Conservation (phyloP, 92 coral and sea anemone genomes). For the Desmophyllum pertusum region DNA sequence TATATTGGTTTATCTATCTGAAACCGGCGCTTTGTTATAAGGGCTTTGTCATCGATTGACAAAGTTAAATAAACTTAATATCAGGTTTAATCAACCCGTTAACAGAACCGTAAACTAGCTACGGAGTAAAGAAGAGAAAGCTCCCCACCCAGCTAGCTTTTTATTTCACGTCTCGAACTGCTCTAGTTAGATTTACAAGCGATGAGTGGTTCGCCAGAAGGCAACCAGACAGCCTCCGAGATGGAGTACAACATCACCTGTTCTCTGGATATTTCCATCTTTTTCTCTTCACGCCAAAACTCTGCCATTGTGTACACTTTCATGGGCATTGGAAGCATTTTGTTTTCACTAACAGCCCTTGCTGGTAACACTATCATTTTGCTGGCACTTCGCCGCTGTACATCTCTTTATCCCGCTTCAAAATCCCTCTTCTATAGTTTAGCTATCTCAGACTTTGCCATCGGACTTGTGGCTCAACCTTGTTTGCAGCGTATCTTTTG, state of each 20-base stretch:
- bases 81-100: too few species aligned
- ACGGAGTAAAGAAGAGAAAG: too few species aligned
- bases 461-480: neutral
- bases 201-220: too few species aligned
- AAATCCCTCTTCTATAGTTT: constrained; percentile 10
- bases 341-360: neutral
- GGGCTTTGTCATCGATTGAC: too few species aligned
- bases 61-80: too few species aligned
- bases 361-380: neutral
- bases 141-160: too few species aligned
- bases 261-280: neutral
- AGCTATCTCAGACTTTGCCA: neutral
- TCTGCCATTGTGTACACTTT: neutral
- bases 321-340: neutral
- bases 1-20: too few species aligned
- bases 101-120: too few species aligned
- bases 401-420: neutral
- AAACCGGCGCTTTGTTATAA: too few species aligned
- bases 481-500: neutral
- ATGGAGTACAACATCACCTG: neutral
- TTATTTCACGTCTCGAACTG: too few species aligned
- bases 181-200: too few species aligned
- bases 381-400: constrained; percentile 3
- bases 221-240: too few species aligned
- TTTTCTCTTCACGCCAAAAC: neutral